Evolutionary conservation across 2,113 vertebrate genomes (phyloP).

Genomic region (Neodon shergylaensis): DNA sequence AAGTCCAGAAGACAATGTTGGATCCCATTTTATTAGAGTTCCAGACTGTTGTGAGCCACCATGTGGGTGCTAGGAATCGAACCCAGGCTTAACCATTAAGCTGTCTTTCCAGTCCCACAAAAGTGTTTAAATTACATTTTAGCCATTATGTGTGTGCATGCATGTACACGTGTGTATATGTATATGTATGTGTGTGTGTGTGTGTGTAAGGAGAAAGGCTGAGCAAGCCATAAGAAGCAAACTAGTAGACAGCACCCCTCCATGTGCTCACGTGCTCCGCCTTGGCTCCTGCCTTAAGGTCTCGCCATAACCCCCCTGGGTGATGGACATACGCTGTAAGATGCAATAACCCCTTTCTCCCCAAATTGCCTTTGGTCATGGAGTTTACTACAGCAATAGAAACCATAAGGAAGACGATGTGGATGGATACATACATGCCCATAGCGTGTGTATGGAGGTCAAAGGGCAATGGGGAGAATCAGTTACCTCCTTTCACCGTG

Average conservation of each 20-base stretch:
- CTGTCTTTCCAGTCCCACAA: background rate
- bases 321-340: background rate
- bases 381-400: background rate
- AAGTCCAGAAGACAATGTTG: background rate
- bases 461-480: background rate
- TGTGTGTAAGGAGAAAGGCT: background rate
- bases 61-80: background rate
- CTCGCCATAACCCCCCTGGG: background rate
- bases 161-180: background rate
- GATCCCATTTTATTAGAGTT: background rate
- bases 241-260: background rate
- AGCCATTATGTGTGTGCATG: background rate
- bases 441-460: background rate
- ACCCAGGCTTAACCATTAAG: background rate
- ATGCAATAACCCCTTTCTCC: background rate
- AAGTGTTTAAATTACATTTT: background rate
- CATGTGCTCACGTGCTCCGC: background rate
- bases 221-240: background rate
- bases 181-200: background rate
- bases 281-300: background rate
- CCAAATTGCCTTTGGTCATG: background rate
- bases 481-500: background rate
- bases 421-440: no score
- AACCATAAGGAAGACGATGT: background rate
- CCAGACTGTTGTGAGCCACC: background rate